Evolutionary conservation across 2,113 vertebrate species (phyloP).

Genomic region (Heteronetta atricapilla): DNA sequence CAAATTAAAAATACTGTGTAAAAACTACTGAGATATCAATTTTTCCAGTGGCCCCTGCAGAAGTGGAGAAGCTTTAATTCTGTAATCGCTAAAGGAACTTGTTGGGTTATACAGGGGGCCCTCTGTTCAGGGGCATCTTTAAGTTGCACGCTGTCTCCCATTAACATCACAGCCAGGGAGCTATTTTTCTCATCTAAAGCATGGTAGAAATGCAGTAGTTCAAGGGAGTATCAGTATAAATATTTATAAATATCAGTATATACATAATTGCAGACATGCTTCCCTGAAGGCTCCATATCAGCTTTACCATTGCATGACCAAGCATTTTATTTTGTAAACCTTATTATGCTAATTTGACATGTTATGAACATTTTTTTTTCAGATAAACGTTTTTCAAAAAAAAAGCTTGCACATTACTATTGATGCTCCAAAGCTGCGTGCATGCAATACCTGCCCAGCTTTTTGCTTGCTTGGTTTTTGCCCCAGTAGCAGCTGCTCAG

Average conservation of each 20-base stretch:
- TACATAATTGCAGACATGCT: neutral
- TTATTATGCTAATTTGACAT: neutral
- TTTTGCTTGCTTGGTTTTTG: neutral
- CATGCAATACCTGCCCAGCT: neutral
- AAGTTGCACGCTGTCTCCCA: neutral
- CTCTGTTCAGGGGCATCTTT: neutral
- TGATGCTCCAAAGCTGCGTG: neutral
- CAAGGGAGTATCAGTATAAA: neutral
- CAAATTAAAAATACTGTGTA: neutral
- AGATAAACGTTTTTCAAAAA: neutral
- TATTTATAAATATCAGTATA: neutral
- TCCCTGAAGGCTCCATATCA: neutral
- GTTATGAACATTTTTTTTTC: neutral
- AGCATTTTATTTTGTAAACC: neutral
- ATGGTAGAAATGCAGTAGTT: neutral
- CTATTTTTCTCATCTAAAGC: neutral
- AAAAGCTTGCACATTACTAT: neutral
- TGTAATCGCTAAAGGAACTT: neutral
- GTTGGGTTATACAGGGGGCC: neutral
- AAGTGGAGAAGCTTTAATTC: neutral
- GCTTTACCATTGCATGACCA: neutral
- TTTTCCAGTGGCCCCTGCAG: neutral
- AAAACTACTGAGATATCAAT: neutral
- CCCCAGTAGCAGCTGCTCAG: neutral
- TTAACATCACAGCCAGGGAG: neutral